Percentiles rank a stretch among this genome's conserved stretches.
These are phyloP conservation scores for Nephrotoma guestfalica DNA, from an alignment of 2,888 invertebrate genomes.

Conservation along the genomic window DNA sequence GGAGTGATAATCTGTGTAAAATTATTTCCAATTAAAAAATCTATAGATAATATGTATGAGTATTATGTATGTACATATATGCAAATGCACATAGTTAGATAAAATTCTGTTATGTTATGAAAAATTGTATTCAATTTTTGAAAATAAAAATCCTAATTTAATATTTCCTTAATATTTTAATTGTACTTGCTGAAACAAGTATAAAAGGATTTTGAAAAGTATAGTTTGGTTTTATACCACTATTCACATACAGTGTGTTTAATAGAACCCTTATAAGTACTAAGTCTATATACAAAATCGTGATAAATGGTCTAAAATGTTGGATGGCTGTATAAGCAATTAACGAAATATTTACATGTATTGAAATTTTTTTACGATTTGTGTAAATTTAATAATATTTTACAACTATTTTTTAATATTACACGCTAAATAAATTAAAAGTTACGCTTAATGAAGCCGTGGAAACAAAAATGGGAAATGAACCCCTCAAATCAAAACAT, in stretches of 20 bases:
- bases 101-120: too few species aligned
- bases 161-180: background rate
- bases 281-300: too few species aligned
- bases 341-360: too few species aligned
- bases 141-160: background rate
- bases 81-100: background rate
- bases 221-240: background rate
- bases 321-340: too few species aligned
- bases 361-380: too few species aligned
- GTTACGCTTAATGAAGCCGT: background rate
- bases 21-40: too few species aligned
- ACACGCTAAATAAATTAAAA: background rate
- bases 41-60: background rate
- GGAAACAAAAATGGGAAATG: slow-evolving; percentile 29
- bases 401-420: background rate
- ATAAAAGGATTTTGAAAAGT: background rate
- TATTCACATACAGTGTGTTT: background rate
- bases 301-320: too few species aligned
- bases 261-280: too few species aligned
- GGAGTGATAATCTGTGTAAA: background rate
- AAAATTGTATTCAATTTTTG: background rate
- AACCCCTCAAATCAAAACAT: slow-evolving; percentile 44
- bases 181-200: background rate
- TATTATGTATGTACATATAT: background rate
- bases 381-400: background rate